Base-by-base conservation (phyloP, 2,888 invertebrate genomes). In the Microplitis manilae region DNA sequence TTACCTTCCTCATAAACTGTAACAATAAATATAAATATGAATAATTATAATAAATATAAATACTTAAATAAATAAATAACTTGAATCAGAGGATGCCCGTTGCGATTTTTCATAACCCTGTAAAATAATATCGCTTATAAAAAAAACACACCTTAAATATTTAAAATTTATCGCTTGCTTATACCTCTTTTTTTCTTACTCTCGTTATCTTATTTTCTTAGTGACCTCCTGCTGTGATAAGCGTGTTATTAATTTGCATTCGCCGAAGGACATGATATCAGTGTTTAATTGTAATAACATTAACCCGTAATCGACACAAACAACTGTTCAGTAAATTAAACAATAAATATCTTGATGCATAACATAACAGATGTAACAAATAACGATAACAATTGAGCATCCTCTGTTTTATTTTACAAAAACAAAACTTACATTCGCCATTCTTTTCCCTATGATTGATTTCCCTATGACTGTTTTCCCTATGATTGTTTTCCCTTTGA, bases 391-490 rank as follows among this genome's bases (percentile, higher is more conserved):
- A 39, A 40, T 72, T 62, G 13, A 74, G 62, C 9, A 69, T n/a
- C 6, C 9, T 69, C 38, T 72, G 20, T 60, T 70, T 70, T 9
- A 67, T 65, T 17, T 60, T 60, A 67, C 15, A 74, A 69, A 60
- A 73, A 62, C 30, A 75, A 76, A 39, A 41, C 79, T 79, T 61
- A 85, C 73, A 91, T 90, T 81, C 90, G 83, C 81, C 88, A 86
- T 84, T 90, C 84, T 87, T 88, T 60, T 88, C 89, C 75, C 88
- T 84, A 68, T 89, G 87, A 77, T 83, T 86, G 68, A 30, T 30
- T 30, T 30, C 20, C 20, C 50, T 50, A 50, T 50, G 50, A 50
- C 9, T 50, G 50, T 4, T 50, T 50, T 50, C 50, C 13, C 50
- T 50, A 50, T 50, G 50, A 50, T 1, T 50, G 50, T 50, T 50